phyloP scores from a whole-genome alignment of 2,888 invertebrate species.

The Agrochola litura region DNA sequence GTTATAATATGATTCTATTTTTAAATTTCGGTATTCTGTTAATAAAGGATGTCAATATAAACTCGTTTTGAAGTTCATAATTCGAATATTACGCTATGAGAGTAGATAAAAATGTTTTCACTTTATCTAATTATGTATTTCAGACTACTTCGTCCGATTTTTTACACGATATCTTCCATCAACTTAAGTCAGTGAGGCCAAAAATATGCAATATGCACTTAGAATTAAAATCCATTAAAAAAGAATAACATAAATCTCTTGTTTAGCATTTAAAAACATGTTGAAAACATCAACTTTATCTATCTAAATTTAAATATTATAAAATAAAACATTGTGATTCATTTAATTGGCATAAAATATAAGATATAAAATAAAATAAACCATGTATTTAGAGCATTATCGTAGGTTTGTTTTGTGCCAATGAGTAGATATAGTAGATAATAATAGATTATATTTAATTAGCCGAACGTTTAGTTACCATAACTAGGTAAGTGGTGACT shows the following conservation, averaged over 20 bases:
- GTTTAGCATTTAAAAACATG: constrained; percentile 13
- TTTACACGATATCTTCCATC: no score
- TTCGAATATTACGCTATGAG: no score
- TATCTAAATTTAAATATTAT: background rate
- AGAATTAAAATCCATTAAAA: constrained; percentile 17
- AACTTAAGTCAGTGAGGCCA: background rate
- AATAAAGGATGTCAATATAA: no score
- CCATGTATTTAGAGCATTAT: no score
- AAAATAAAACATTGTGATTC: constrained; percentile 17
- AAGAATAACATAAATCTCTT: constrained; percentile 11
- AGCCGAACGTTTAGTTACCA: background rate
- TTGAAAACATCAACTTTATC: constrained; percentile 15
- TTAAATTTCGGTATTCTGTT: no score
- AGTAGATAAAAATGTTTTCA: background rate
- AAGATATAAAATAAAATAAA: background rate
- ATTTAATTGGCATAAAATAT: constrained; percentile 8
- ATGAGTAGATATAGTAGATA: background rate
- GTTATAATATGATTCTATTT: no score
- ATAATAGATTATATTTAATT: background rate
- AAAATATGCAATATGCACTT: background rate
- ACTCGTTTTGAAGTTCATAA: no score
- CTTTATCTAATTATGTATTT: background rate
- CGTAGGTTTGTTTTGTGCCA: background rate
- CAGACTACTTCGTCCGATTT: no score
- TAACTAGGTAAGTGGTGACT: background rate